phyloP scores from a whole-genome alignment of 2,113 vertebrate genomes.

The Condylura cristata region DNA sequence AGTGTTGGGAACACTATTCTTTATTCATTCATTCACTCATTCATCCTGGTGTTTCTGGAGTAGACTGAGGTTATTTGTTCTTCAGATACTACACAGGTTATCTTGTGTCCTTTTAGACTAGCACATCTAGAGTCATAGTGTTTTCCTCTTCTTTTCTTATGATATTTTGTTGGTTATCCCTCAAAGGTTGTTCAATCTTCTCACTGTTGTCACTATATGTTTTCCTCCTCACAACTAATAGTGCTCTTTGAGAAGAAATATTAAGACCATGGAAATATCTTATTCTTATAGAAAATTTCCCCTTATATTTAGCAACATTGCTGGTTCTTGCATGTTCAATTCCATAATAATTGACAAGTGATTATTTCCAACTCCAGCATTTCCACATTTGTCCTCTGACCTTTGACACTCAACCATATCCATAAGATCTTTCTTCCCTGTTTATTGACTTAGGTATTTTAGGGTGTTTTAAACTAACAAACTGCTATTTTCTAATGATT shows the following conservation, averaged over 20 bases:
- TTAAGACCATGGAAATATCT: neutral
- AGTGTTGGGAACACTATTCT: neutral
- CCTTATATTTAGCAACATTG: neutral
- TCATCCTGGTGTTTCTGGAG: too few relatives aligned
- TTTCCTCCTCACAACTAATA: neutral
- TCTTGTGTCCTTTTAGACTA: neutral
- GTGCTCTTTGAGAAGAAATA: neutral
- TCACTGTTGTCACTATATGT: neutral
- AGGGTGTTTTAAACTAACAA: neutral
- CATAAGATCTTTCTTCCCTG: neutral
- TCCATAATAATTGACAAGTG: neutral
- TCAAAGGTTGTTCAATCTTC: neutral
- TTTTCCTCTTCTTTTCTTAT: neutral
- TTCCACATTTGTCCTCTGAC: neutral
- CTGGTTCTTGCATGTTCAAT: neutral
- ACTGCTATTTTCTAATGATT: too few relatives aligned
- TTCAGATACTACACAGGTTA: neutral
- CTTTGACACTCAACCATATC: neutral
- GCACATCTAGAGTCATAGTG: neutral
- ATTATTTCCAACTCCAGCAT: neutral
- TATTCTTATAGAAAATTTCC: neutral
- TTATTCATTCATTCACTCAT: too few relatives aligned
- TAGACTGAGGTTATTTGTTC: neutral
- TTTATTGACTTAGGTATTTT: neutral
- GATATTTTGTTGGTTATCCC: neutral